Conservation (phyloP, 2,888 invertebrate genomes). For the Pyrrhia umbra region DNA sequence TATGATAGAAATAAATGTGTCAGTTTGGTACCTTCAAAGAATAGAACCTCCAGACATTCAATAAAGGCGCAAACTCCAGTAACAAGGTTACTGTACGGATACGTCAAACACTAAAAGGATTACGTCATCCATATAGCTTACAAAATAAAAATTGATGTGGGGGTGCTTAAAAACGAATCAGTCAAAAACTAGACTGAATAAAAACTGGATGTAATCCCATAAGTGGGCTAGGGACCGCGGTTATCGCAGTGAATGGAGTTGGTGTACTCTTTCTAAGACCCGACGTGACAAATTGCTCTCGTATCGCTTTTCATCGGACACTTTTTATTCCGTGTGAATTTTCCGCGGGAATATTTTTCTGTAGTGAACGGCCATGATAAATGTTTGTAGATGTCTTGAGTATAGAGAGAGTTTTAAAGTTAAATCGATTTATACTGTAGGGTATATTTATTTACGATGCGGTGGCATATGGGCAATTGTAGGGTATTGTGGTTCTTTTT, state of each 20-base stretch:
- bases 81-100: constrained; percentile 31
- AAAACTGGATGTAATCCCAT: constrained; percentile 59
- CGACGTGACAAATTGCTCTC: constrained; percentile 72
- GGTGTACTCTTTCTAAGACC: constrained; percentile 63
- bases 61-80: constrained; percentile 18
- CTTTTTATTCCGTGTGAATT: constrained; percentile 71
- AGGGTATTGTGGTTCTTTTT: background rate
- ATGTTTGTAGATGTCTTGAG: constrained; percentile 58
- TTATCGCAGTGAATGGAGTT: constrained; percentile 55
- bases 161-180: constrained; percentile 60
- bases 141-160: constrained; percentile 55
- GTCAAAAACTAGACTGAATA: constrained; percentile 61
- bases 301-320: constrained; percentile 71
- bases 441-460: constrained; percentile 8
- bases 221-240: constrained; percentile 48
- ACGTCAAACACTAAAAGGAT: constrained; percentile 51
- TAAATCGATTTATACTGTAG: constrained; percentile 13
- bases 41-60: background rate
- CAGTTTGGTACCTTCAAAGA: constrained; percentile 2
- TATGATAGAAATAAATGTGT: constrained; percentile 20
- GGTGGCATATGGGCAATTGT: background rate
- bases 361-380: constrained; percentile 64
- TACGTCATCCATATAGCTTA: constrained; percentile 31
- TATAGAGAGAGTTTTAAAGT: constrained; percentile 35
- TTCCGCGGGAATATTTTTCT: constrained; percentile 60